Evolutionary conservation across 2,797 vertebrate genomes (phyloP).

Genomic region (Esox masquinongy): DNA sequence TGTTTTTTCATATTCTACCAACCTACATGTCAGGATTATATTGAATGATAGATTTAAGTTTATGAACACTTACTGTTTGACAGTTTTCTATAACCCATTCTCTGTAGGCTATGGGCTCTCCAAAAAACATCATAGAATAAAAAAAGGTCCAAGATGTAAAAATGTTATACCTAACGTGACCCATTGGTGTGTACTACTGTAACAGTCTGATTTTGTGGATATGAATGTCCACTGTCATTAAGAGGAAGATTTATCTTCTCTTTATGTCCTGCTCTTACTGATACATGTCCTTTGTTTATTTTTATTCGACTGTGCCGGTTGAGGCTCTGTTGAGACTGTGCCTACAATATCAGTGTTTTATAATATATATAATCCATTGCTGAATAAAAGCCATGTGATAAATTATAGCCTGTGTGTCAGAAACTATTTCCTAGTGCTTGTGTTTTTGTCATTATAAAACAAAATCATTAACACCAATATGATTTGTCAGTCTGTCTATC

Average conservation of each 20-base stretch:
- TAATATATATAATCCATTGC: constrained; percentile 60
- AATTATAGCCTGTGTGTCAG: constrained; percentile 28
- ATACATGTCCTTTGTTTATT: constrained; percentile 27
- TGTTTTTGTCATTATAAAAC: neutral
- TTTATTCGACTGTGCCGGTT: constrained; percentile 24
- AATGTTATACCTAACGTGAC: constrained; percentile 14
- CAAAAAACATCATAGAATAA: constrained; percentile 16
- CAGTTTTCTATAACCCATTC: constrained; percentile 22
- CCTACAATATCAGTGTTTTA: constrained; percentile 53
- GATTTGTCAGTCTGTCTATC: neutral
- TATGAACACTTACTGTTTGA: constrained; percentile 40
- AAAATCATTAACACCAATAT: constrained; percentile 3
- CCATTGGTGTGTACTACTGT: constrained; percentile 43
- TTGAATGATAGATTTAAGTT: constrained; percentile 9
- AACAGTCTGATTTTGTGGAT: neutral
- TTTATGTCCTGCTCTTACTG: constrained; percentile 20
- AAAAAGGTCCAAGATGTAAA: neutral
- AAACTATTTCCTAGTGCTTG: constrained; percentile 4
- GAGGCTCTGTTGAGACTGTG: no score
- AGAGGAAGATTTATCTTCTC: constrained; percentile 16
- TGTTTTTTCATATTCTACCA: constrained; percentile 4
- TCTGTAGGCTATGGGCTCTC: constrained; percentile 3
- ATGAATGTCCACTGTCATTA: constrained; percentile 6
- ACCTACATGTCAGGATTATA: constrained; percentile 40
- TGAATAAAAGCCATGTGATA: constrained; percentile 68